These are phyloP conservation scores for Urocyon cinereoargenteus DNA, from an alignment of 2,797 vertebrate genomes.

Conservation along the genomic window DNA sequence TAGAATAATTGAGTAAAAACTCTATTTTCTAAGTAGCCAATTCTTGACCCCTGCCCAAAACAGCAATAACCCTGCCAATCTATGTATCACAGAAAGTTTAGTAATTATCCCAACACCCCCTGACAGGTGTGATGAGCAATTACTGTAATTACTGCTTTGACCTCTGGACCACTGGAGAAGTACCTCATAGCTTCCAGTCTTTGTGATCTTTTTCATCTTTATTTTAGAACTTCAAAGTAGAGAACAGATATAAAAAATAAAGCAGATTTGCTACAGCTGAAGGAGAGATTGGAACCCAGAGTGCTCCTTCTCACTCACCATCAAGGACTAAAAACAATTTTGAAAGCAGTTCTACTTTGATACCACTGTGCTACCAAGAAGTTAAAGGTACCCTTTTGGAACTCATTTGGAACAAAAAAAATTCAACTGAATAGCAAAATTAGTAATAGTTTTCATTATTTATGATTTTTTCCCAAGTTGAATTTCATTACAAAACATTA, in stretches of 20 bases:
- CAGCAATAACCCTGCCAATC: not conserved
- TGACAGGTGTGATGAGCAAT: not conserved
- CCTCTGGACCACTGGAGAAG: not conserved
- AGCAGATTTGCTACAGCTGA: not conserved
- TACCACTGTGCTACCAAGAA: not conserved
- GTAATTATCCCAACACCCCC: not conserved
- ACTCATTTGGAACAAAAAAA: not conserved
- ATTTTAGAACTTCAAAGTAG: slow-evolving; percentile 60
- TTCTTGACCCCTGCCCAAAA: not conserved
- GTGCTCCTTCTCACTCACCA: not conserved
- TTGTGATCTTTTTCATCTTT: slow-evolving; percentile 25
- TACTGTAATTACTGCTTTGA: not conserved
- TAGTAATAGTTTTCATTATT: slow-evolving; percentile 31
- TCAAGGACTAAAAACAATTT: not conserved
- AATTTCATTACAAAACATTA: slow-evolving; percentile 45
- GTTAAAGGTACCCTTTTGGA: not conserved
- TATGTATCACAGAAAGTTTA: not conserved
- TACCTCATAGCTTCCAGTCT: not conserved
- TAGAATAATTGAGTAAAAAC: not conserved
- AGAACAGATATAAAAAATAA: slow-evolving; percentile 50
- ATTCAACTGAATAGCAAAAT: not conserved
- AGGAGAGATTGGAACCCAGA: not conserved
- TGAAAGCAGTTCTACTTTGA: not conserved
- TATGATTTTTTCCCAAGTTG: not conserved
- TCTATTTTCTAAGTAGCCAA: not conserved